These are phyloP conservation scores for Lagria hirta DNA, from an alignment of 2,888 invertebrate genomes.

Conservation along the genomic window DNA sequence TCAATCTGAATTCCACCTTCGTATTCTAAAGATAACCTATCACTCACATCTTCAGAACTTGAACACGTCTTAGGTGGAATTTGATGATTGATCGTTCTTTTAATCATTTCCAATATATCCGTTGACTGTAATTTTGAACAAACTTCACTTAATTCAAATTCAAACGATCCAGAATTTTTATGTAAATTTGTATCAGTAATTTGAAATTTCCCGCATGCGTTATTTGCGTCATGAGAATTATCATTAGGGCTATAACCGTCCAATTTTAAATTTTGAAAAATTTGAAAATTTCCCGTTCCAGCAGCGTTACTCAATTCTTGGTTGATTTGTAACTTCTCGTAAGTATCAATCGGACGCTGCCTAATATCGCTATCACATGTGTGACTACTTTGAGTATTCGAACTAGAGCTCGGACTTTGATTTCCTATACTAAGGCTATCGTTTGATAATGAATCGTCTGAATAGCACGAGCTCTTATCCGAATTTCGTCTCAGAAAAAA, in stretches of 20 bases:
- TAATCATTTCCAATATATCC: conserved; percentile 77
- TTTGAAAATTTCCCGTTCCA: conserved; percentile 46
- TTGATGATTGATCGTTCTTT: conserved; percentile 75
- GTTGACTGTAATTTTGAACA: conserved; percentile 79
- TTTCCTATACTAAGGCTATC: conserved; percentile 57
- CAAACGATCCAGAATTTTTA: conserved; percentile 58
- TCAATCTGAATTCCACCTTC: conserved; percentile 82
- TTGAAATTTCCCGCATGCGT: conserved; percentile 5
- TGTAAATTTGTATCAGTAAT: conserved; percentile 36
- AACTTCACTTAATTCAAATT: conserved; percentile 73
- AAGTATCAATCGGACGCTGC: conserved; percentile 39
- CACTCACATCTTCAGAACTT: conserved; percentile 48
- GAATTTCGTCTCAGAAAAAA: conserved; percentile 65
- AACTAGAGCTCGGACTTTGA: conserved; percentile 53
- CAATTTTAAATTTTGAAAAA: conserved; percentile 47
- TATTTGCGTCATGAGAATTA: conserved; percentile 12
- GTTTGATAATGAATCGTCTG: conserved; percentile 73
- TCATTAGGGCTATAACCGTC: conserved; percentile 15
- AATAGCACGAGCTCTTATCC: conserved; percentile 70
- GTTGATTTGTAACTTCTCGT: conserved; percentile 47
- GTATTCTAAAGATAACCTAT: conserved; percentile 52
- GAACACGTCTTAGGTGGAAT: conserved; percentile 72
- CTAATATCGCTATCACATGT: conserved; percentile 46
- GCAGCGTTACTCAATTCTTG: conserved; percentile 47
- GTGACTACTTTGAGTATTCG: conserved; percentile 51